Conservation (phyloP, 2,113 vertebrate species). For the Brachirus orientalis region DNA sequence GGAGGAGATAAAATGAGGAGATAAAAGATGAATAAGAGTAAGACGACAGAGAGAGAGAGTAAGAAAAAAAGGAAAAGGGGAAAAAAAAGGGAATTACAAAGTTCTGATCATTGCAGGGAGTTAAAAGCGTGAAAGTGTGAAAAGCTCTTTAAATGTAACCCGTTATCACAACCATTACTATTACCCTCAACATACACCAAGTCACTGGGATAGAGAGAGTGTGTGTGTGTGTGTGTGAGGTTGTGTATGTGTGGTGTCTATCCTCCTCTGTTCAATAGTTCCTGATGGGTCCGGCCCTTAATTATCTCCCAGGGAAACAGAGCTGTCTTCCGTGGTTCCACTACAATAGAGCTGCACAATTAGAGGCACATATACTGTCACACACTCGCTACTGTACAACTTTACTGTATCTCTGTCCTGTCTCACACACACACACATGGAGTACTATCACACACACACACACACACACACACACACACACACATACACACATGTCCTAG, state of each 20-base stretch:
- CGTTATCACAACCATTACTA: slow-evolving; percentile 72
- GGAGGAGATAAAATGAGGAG: slow-evolving; percentile 14
- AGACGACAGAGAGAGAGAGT: slow-evolving; percentile 27
- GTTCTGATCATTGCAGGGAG: slow-evolving; percentile 43
- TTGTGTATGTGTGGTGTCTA: slow-evolving; percentile 34
- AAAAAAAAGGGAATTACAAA: slow-evolving; percentile 36
- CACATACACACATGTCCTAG: slow-evolving; percentile 29
- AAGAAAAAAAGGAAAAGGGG: slow-evolving; percentile 12
- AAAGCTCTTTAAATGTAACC: slow-evolving; percentile 67
- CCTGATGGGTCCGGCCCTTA: slow-evolving; percentile 78
- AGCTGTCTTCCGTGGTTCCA: slow-evolving; percentile 79
- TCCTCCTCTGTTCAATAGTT: slow-evolving; percentile 74
- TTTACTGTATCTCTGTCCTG: slow-evolving; percentile 39
- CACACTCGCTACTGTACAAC: slow-evolving; percentile 47
- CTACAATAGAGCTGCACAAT: slow-evolving; percentile 80
- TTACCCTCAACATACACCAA: slow-evolving; percentile 44
- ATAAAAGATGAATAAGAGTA: slow-evolving; percentile 5
- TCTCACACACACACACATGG: slow-evolving; percentile 9
- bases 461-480: not conserved
- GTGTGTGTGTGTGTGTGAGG: slow-evolving; percentile 29
- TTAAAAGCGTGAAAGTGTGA: slow-evolving; percentile 63
- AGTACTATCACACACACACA: not conserved
- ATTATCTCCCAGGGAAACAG: slow-evolving; percentile 79
- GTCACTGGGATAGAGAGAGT: slow-evolving; percentile 10
- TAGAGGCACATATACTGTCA: slow-evolving; percentile 73